Evolutionary conservation across 1,140 invertebrate species (phyloP).

Genomic region (Dufourea novaeangliae): DNA sequence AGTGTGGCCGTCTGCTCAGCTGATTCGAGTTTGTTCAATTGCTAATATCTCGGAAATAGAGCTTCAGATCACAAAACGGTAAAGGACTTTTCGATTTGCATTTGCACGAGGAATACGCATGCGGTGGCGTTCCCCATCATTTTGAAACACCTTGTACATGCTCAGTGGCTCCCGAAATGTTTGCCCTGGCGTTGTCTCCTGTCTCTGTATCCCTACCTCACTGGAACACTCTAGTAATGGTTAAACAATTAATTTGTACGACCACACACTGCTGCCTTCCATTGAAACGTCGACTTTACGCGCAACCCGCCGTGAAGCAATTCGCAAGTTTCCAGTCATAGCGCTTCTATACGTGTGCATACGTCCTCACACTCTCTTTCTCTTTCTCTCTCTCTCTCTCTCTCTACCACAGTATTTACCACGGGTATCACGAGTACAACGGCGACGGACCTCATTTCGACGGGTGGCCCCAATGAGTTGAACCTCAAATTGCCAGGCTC

Average conservation of each 20-base stretch:
- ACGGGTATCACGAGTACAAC: background rate
- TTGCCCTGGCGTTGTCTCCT: too few species aligned
- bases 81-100: too few species aligned
- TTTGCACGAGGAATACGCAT: too few species aligned
- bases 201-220: too few species aligned
- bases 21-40: too few species aligned
- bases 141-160: too few species aligned
- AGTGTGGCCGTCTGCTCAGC: too few species aligned
- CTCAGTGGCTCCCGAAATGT: too few species aligned
- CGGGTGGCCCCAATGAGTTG: background rate
- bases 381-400: too few species aligned
- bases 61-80: too few species aligned
- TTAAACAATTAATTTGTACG: slow-evolving; percentile 2
- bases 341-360: background rate
- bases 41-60: too few species aligned
- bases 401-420: background rate
- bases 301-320: background rate
- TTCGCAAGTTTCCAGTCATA: slow-evolving; percentile 7
- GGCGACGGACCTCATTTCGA: slow-evolving; percentile 5
- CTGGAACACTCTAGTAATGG: background rate
- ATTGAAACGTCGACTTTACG: background rate
- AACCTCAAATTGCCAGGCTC: slow-evolving; percentile 1
- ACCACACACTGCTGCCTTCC: background rate
- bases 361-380: background rate
- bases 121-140: too few species aligned